Evolutionary conservation across 2,888 invertebrate species (phyloP).

Genomic region (Drosophila kambysellisi): DNA sequence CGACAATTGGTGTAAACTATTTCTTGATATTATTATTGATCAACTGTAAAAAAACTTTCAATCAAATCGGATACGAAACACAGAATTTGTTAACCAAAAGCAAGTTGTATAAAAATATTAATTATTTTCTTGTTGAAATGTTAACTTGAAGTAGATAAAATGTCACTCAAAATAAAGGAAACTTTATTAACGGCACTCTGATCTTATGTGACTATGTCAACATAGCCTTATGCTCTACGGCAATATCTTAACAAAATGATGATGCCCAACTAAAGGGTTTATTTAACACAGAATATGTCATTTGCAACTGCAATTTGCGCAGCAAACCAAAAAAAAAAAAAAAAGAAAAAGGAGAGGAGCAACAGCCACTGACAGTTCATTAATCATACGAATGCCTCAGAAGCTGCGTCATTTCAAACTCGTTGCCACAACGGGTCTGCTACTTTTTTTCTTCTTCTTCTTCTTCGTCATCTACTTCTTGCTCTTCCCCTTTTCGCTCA

Average conservation of each 20-base stretch:
- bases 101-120: not conserved
- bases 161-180: not conserved
- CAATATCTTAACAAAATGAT: not conserved
- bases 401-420: constrained; percentile 55
- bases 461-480: not conserved
- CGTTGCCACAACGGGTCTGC: constrained; percentile 8
- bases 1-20: not conserved
- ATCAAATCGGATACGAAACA: not conserved
- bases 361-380: constrained; percentile 44
- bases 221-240: not conserved
- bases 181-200: not conserved
- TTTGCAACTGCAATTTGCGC: constrained; percentile 12
- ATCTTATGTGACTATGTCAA: not conserved
- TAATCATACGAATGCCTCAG: constrained; percentile 56
- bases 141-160: not conserved
- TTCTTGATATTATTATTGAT: not conserved
- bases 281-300: constrained; percentile 9
- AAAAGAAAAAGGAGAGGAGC: not conserved
- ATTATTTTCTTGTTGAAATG: not conserved
- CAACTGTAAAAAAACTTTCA: not conserved
- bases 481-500: not conserved
- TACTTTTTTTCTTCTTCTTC: not conserved
- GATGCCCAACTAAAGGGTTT: not conserved
- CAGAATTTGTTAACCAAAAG: too few species aligned
- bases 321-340: constrained; percentile 4